Evolutionary conservation across 2,797 vertebrate genomes (phyloP), one percentile per base, ranked within the genome.

Genomic region (Sebastes hubbsi): DNA sequence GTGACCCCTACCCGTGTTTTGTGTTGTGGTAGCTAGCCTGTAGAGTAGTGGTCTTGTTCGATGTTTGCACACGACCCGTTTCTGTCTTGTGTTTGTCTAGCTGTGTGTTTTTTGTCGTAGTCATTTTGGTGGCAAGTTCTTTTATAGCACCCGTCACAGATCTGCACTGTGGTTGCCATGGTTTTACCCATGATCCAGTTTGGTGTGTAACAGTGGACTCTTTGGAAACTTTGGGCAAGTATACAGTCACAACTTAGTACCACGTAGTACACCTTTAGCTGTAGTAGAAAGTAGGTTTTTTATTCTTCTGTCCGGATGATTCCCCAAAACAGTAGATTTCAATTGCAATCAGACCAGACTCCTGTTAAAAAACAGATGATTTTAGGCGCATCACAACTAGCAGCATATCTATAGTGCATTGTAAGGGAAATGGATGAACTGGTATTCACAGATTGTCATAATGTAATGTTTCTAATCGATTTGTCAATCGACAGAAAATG

Each of bases 151-250:
- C 76, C 67, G 61, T 88, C 89, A 89, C 87, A 93, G 91, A 88
- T 84, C 91, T 86, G 79, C 89, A 82, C 85, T 89, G 87, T 90
- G 88, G 84, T 92, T 92, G 81, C 82, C 77, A 68, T 89, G 87
- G 77, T 91, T 94, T 92, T 91, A 90, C 88, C 88, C 88, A 88
- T 90, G 87, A 90, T 90, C 88, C 92, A 71, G 88, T 91, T 88
- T 90, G 90, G 71, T 92, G 82, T 87, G 20, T 86, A 84, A 84
- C 90, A 84, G 77, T 91, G 91, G 93, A 94, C 84, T 90, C 88
- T 91, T 64, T 92, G 89, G 90, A 92, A 90, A 80, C 86, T 88
- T 90, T 91, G 90, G 94, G 94, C 93, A 95, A 93, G 94, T 95
- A 95, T 95, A 77, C 82, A 77, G 88, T 91, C 78, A 64, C 49